Base-by-base conservation (phyloP, 2,113 vertebrate genomes). In the Sinocyclocheilus maitianheensis region DNA sequence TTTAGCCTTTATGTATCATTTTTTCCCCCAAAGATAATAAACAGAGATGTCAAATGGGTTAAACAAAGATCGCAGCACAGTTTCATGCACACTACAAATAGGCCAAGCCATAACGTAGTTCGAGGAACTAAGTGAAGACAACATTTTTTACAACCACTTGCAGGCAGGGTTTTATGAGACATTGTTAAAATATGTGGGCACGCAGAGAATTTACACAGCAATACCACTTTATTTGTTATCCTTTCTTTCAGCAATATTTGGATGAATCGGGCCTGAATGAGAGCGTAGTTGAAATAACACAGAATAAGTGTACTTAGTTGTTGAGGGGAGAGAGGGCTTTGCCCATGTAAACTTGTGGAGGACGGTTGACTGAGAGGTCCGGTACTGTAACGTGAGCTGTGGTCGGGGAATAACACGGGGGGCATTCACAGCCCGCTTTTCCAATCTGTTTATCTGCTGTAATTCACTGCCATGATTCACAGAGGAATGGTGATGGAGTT, bases 241-340 rank as follows among this genome's bases (percentile, higher is more conserved):
- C 88, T 92, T 92, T 88, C 90, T 91, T 93, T 90, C 77, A 90
- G 91, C 92, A 94, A 94, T 94, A 93, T 94, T 94, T 92, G 88
- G 89, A 93, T 86, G 90, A 92, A 93, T 92, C 83, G 37, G 83
- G 86, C 83, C 87, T 89, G 92, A 85, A 93, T 94, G 91, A 84
- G 88, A 90, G 90, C 84, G 18, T 86, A 90, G 91, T 92, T 93
- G 92, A 90, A 94, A 92, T 93, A 94, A 94, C 92, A 94, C 81
- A 93, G 92, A 93, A 94, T 88, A 92, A 90, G 90, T 91, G 89
- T 89, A 90, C 90, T 87, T 84, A 84, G 58, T 89, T 92, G 90
- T 92, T 85, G 26, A 37, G 80, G 46, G 37, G 86, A 86, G 90
- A 86, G 87, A 88, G 90, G 30, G 81, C 85, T 92, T 90, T 92